Base-by-base conservation (phyloP, 1,140 invertebrate species). In the Heterodera carotae region DNA sequence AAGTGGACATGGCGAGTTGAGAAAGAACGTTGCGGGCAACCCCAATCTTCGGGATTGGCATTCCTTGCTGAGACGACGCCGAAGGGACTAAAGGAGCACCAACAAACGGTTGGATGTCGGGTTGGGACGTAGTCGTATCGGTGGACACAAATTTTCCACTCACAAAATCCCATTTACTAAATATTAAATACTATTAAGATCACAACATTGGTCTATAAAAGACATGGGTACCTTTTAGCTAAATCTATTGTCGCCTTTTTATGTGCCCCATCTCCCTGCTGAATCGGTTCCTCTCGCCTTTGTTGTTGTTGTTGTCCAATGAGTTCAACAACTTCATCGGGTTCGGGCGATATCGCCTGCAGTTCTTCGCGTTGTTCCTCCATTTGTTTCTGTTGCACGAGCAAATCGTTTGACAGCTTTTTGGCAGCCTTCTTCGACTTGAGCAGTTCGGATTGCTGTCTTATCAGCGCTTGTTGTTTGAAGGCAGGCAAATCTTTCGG, bases 1-100 rank as follows among this genome's bases (percentile, higher is more conserved):
- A 56, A 10, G 69, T 53, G 31, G 69, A 60, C 69, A 36, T 33
- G 27, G 31, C 69, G 22, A 53, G 43, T n/a, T 71, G 43, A 6
- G 67, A 27, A 22, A 39, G 72, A 10, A 69, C 7, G 31, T 27
- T 70, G 5, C 25, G 53, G 29, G 48, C 43, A 12, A 56, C 48
- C 5, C 48, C 48, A 22, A 56, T 56, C 22, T 56, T 56, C 0
- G 48, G 48, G 18, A 56, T 56, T 56, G 48, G 12, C 18, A 56
- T 56, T 22, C 48, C 48, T 56, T 56, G 48, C 48, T 15, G 48
- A 56, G 48, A 22, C 22, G 48, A 15, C 48, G 48, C 18, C 5
- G 27, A 5, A 12, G 62, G 33, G 29, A 66, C 31, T 29, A 27
- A 18, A 66, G 29, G 7, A 34, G 12, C 62, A 34, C 29, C 7